phyloP scores from a whole-genome alignment of 2,797 vertebrate genomes.

The Lutjanus argentimaculatus region DNA sequence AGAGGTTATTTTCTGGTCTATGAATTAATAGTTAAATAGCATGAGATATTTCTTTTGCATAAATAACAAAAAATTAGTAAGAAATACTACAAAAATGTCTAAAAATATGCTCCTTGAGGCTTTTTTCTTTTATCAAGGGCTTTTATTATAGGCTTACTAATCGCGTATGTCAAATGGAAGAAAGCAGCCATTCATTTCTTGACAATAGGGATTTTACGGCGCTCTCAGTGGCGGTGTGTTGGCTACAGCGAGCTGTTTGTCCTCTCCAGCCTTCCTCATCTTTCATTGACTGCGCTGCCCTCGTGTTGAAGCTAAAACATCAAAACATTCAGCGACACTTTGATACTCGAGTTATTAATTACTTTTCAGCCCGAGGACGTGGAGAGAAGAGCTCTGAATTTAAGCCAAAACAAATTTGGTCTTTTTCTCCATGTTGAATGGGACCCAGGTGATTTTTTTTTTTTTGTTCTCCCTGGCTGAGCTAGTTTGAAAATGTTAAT shows the following conservation, averaged over 20 bases:
- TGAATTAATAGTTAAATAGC: background rate
- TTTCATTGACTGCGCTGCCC: constrained; percentile 9
- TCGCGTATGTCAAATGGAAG: constrained; percentile 73
- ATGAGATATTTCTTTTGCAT: background rate
- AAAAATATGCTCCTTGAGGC: constrained; percentile 14
- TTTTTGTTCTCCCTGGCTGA: constrained; percentile 3
- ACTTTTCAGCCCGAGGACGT: constrained; percentile 16
- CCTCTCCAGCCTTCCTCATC: constrained; percentile 12
- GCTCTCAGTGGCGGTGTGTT: constrained; percentile 56
- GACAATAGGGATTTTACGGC: constrained; percentile 80
- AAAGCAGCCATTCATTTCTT: constrained; percentile 74
- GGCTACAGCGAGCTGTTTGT: constrained; percentile 60
- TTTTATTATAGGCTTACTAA: constrained; percentile 70
- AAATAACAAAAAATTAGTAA: background rate
- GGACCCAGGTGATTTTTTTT: background rate
- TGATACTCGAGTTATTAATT: constrained; percentile 31
- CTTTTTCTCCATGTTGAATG: constrained; percentile 9
- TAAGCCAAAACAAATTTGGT: constrained; percentile 8
- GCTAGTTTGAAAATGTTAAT: constrained; percentile 22
- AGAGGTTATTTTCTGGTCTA: background rate
- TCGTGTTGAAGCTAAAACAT: constrained; percentile 26
- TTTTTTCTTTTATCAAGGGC: constrained; percentile 55
- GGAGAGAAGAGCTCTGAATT: background rate
- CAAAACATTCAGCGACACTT: constrained; percentile 16
- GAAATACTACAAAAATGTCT: background rate